Evolutionary conservation across 2,888 invertebrate genomes (phyloP).

Genomic region (Campopleginae sp.): DNA sequence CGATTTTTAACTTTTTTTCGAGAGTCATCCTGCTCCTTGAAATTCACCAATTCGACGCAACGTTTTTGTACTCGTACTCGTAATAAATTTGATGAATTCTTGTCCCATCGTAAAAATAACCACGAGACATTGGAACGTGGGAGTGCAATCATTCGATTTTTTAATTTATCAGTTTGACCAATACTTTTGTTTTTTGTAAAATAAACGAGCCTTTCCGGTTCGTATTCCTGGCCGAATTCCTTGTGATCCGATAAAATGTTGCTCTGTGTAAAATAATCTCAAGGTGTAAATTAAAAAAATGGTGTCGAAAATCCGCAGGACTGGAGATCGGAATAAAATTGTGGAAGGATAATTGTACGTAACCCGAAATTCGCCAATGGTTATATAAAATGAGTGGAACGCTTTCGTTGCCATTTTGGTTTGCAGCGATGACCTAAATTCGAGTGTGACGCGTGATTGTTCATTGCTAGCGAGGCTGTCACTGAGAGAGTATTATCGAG

Average conservation of each 20-base stretch:
- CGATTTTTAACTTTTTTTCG: neutral
- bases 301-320: neutral
- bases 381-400: neutral
- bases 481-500: constrained; percentile 50
- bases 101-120: neutral
- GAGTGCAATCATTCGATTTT: neutral
- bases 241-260: too few relatives aligned
- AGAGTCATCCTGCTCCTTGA: neutral
- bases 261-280: neutral
- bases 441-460: constrained; percentile 32
- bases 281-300: neutral
- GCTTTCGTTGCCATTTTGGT: constrained; percentile 38
- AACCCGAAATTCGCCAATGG: neutral
- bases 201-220: too few relatives aligned
- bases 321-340: constrained; percentile 17
- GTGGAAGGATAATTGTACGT: neutral
- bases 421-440: constrained; percentile 55
- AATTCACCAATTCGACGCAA: neutral
- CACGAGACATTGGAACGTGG: neutral
- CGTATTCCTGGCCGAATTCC: too few relatives aligned
- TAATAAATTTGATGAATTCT: neutral
- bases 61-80: neutral
- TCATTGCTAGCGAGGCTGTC: constrained; percentile 18
- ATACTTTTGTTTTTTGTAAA: too few relatives aligned
- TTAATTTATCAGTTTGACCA: too few relatives aligned